Percentiles rank a stretch among this genome's conserved stretches.
Evolutionary conservation across 1,140 invertebrate species (phyloP).

Genomic region (Caligus rogercresseyi): DNA sequence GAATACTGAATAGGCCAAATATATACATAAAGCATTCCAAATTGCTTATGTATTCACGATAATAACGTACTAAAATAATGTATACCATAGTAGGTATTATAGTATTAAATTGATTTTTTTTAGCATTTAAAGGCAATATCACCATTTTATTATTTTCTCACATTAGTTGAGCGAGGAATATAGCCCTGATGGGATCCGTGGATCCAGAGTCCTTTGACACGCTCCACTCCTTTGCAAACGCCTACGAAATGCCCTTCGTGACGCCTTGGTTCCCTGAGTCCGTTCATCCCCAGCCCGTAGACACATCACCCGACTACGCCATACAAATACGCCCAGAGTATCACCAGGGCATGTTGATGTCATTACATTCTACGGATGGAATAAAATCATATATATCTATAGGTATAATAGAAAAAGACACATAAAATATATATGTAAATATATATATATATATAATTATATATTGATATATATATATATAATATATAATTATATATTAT

Average conservation of each 20-base stretch:
- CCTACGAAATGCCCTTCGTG: slow-evolving; percentile 87
- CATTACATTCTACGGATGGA: slow-evolving; percentile 74
- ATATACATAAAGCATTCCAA: too few relatives aligned
- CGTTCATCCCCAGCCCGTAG: slow-evolving; percentile 54
- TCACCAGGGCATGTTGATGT: slow-evolving; percentile 74
- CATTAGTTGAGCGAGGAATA: slow-evolving; percentile 62
- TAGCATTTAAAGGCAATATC: too few relatives aligned
- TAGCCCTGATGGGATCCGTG: slow-evolving; percentile 76
- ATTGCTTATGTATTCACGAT: too few relatives aligned
- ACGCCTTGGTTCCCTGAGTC: slow-evolving; percentile 83
- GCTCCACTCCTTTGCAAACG: slow-evolving; percentile 82
- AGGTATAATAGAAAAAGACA: too few relatives aligned
- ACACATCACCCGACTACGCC: slow-evolving; percentile 63
- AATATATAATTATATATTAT: too few relatives aligned
- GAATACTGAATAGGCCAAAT: too few relatives aligned
- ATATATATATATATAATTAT: too few relatives aligned
- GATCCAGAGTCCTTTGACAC: slow-evolving; percentile 82
- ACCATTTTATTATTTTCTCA: slow-evolving; percentile 29
- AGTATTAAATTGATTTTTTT: too few relatives aligned
- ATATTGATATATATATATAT: too few relatives aligned
- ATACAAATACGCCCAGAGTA: slow-evolving; percentile 83
- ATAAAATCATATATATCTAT: slow-evolving; percentile 78
- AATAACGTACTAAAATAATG: too few relatives aligned
- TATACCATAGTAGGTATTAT: too few relatives aligned
- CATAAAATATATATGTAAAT: too few relatives aligned